These are phyloP conservation scores for Parnassius apollo DNA, from an alignment of 2,888 invertebrate genomes.

Conservation along the genomic window DNA sequence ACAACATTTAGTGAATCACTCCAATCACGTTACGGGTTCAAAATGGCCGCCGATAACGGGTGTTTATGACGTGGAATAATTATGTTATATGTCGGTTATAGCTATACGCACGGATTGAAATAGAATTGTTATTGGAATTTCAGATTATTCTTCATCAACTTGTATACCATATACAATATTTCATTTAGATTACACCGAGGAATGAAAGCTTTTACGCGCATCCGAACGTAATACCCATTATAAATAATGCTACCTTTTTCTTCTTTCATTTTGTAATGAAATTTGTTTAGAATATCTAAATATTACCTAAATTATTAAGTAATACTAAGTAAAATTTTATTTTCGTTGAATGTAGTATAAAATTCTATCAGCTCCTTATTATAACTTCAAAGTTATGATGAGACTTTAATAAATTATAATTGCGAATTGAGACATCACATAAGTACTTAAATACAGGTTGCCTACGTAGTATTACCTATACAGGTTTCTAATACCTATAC, in stretches of 20 bases:
- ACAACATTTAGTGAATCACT: constrained; percentile 3
- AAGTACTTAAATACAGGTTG: too few relatives aligned
- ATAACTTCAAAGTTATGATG: too few relatives aligned
- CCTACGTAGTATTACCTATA: too few relatives aligned
- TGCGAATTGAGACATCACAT: too few relatives aligned
- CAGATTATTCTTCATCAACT: constrained; percentile 13
- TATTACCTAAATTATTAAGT: too few relatives aligned
- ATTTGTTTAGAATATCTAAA: not conserved
- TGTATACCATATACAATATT: constrained; percentile 4
- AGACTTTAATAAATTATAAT: too few relatives aligned
- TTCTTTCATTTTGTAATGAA: not conserved
- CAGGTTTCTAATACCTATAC: too few relatives aligned
- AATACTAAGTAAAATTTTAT: too few relatives aligned
- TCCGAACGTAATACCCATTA: not conserved
- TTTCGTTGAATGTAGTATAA: too few relatives aligned
- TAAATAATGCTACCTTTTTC: not conserved
- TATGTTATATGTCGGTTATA: constrained; percentile 10
- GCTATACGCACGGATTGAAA: constrained; percentile 12
- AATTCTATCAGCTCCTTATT: too few relatives aligned
- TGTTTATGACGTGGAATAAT: constrained; percentile 21
- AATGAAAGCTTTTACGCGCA: constrained; percentile 11
- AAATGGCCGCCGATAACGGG: constrained; percentile 12
- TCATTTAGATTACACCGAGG: constrained; percentile 1
- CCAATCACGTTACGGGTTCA: constrained; percentile 14
- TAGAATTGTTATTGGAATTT: constrained; percentile 2